Conservation (phyloP, 2,888 invertebrate species). For the Erebia epiphron region DNA sequence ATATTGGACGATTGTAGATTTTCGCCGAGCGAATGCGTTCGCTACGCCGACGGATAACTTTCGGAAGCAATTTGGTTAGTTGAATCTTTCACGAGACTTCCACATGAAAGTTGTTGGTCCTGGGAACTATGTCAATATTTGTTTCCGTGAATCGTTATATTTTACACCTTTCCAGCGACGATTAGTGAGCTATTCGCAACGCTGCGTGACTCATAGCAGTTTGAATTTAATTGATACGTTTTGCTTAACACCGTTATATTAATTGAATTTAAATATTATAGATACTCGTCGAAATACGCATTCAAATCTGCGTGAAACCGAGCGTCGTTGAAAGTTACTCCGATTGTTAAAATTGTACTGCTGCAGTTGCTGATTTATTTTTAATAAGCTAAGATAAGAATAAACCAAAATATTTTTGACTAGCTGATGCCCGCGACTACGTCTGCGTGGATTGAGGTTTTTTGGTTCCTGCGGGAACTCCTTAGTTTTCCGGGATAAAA, state of each 20-base stretch:
- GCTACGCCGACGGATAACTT: constrained; percentile 70
- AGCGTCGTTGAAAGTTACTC: constrained; percentile 3
- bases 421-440: too few species aligned
- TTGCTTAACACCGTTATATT: constrained; percentile 26
- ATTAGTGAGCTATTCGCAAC: constrained; percentile 32
- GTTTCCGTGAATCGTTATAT: constrained; percentile 49
- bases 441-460: too few species aligned
- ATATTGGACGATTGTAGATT: constrained; percentile 73
- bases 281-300: background rate
- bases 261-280: constrained; percentile 17
- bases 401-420: background rate
- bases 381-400: background rate
- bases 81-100: constrained; percentile 48
- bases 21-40: constrained; percentile 77
- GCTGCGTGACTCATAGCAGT: constrained; percentile 32
- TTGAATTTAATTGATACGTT: constrained; percentile 36
- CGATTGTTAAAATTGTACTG: constrained; percentile 3
- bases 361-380: background rate
- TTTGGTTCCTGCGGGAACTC: too few species aligned
- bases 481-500: too few species aligned
- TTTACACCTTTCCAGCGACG: constrained; percentile 42
- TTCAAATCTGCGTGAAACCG: constrained; percentile 11
- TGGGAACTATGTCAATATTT: constrained; percentile 69
- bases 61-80: constrained; percentile 66
- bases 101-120: constrained; percentile 55